Evolutionary conservation across 2,888 invertebrate genomes (phyloP).

Genomic region (Horisme vitalbata): DNA sequence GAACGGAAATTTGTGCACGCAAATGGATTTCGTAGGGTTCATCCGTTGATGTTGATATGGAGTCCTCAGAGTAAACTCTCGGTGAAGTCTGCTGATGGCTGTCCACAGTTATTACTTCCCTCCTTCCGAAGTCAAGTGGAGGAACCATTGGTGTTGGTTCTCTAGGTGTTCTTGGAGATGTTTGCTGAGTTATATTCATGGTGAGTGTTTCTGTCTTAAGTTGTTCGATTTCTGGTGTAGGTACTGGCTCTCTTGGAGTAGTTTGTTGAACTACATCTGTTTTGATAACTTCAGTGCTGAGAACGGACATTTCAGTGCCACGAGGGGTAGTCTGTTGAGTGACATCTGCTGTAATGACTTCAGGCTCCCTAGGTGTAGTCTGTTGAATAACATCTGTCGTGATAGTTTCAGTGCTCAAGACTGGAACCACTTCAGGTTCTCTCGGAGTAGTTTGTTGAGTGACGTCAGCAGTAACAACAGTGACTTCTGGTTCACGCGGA

Average conservation of each 20-base stretch:
- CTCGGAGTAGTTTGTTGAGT: slow-evolving; percentile 43
- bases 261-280: slow-evolving; percentile 18
- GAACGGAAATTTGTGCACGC: slow-evolving; percentile 82
- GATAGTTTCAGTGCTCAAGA: neutral
- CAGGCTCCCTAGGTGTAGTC: slow-evolving; percentile 38
- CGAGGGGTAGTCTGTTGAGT: slow-evolving; percentile 30
- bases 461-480: slow-evolving; percentile 6
- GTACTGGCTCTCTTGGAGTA: slow-evolving; percentile 9
- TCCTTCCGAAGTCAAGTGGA: slow-evolving; percentile 41
- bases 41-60: slow-evolving; percentile 76
- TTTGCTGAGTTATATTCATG: slow-evolving; percentile 70
- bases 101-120: slow-evolving; percentile 49
- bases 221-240: slow-evolving; percentile 22
- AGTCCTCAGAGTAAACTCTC: slow-evolving; percentile 77
- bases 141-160: slow-evolving; percentile 33
- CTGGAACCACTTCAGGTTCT: slow-evolving; percentile 14
- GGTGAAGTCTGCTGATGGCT: slow-evolving; percentile 76
- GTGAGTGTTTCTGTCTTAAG: slow-evolving; percentile 36
- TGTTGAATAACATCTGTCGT: slow-evolving; percentile 34
- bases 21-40: slow-evolving; percentile 85
- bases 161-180: slow-evolving; percentile 76
- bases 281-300: slow-evolving; percentile 7
- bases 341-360: slow-evolving; percentile 18
- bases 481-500: slow-evolving; percentile 13
- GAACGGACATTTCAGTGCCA: slow-evolving; percentile 6